Evolutionary conservation across 2,888 invertebrate species (phyloP).

Genomic region (Orchesella flavescens): DNA sequence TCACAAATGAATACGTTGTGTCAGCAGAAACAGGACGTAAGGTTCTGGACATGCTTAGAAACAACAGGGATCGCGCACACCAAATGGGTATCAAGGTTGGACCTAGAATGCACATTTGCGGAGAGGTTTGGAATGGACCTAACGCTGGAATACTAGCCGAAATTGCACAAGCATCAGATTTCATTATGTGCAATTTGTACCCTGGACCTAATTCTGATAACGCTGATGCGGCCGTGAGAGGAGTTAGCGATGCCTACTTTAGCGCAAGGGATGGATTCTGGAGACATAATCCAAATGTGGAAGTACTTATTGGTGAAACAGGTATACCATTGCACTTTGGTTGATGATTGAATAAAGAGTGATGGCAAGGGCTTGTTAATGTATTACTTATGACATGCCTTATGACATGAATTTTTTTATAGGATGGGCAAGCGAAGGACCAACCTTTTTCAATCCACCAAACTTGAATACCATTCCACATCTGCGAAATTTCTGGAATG

Average conservation of each 20-base stretch:
- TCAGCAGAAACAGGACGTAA: constrained; percentile 28
- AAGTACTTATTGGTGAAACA: constrained; percentile 70
- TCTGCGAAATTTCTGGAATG: constrained; percentile 68
- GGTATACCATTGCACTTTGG: too few species aligned
- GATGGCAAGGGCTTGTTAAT: too few species aligned
- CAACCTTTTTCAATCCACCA: constrained; percentile 64
- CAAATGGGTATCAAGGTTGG: constrained; percentile 63
- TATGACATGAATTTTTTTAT: too few species aligned
- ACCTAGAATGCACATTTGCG: constrained; percentile 67
- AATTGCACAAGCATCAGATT: constrained; percentile 67
- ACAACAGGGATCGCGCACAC: constrained; percentile 66
- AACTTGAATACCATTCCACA: constrained; percentile 60
- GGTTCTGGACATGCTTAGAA: constrained; percentile 65
- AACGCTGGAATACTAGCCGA: constrained; percentile 55
- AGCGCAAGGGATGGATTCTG: constrained; percentile 60
- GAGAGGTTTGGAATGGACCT: constrained; percentile 65
- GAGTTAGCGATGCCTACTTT: constrained; percentile 65
- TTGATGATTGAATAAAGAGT: too few species aligned
- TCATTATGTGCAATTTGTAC: constrained; percentile 70
- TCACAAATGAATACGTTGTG: constrained; percentile 68
- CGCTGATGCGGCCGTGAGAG: constrained; percentile 62
- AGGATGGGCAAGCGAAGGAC: constrained; percentile 70
- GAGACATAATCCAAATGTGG: constrained; percentile 64
- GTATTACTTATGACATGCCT: too few species aligned
- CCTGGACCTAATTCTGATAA: constrained; percentile 58